Evolutionary conservation across 1,140 invertebrate genomes (phyloP), one percentile per base, ranked within the genome.

Genomic region (Phymorhynchus buccinoides): DNA sequence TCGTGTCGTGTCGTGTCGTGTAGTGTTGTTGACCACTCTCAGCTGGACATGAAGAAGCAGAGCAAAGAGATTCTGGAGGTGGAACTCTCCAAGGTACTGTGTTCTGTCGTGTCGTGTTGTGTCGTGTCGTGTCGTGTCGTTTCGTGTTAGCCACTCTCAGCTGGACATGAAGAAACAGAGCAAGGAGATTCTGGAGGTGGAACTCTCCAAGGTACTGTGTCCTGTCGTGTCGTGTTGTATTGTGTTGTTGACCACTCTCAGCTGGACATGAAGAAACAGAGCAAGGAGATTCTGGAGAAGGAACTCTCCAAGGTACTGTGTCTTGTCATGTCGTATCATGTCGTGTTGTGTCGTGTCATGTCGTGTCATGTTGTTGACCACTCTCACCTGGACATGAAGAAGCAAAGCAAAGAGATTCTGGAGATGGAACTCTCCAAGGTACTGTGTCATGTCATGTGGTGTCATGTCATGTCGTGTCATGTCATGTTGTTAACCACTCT

Each of bases 371-470:
- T n/a, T n/a, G n/a, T 37, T 71, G 1, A n/a, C 37, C 12, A 0
- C 37, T 84, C 84, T 48, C 87, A 89, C 37, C 68, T 89, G 62
- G 88, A 91, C 73, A 87, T 88, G 82, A 87, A 87, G 83, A 88
- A 87, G 79, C 88, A 92, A 62, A 87, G 87, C 16, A 88, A 90
- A 86, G 91, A 91, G 77, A 90, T 91, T 44, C 81, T 92, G 18
- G 90, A 90, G 73, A 89, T 88, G 62, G 87, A 89, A 86, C 84
- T 91, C 16, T 88, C 90, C 62, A 91, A 90, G 88, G 90, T 90
- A 79, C 30, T n/a, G n/a, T n/a, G n/a, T n/a, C n/a, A n/a, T n/a
- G n/a, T n/a, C n/a, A n/a, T n/a, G n/a, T n/a, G n/a, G n/a, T n/a
- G n/a, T n/a, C n/a, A n/a, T n/a, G n/a, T n/a, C n/a, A n/a, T n/a